phyloP scores from a whole-genome alignment of 2,888 invertebrate species.

The Minunthozetes semirufus region DNA sequence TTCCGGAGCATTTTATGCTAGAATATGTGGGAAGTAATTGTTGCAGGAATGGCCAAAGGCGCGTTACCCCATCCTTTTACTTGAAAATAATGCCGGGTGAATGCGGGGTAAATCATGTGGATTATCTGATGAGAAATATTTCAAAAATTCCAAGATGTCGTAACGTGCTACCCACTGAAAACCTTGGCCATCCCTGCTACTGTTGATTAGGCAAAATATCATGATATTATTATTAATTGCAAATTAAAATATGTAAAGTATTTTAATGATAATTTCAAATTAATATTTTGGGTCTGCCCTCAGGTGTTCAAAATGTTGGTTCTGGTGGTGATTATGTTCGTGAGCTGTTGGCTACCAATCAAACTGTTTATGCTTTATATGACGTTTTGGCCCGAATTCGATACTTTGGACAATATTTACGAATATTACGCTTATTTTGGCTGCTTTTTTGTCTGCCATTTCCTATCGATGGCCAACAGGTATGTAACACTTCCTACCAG shows the following conservation, averaged over 20 bases:
- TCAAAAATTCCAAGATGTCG: too few species aligned
- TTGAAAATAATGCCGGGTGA: too few species aligned
- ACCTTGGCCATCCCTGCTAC: too few species aligned
- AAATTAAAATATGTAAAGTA: background rate
- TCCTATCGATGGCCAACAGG: conserved; percentile 34
- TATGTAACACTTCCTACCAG: background rate
- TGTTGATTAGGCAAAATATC: too few species aligned
- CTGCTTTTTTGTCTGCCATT: conserved; percentile 30
- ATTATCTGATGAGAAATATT: too few species aligned
- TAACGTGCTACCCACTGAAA: too few species aligned
- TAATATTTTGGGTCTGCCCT: background rate
- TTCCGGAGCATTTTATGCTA: too few species aligned
- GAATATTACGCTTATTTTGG: conserved; percentile 33
- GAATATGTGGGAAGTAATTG: too few species aligned
- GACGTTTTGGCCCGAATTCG: conserved; percentile 30
- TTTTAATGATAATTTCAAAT: background rate
- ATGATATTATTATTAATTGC: background rate
- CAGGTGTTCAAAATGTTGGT: conserved; percentile 36
- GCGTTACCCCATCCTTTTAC: too few species aligned
- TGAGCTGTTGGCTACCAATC: conserved; percentile 33
- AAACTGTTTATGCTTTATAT: conserved; percentile 33
- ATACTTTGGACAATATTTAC: background rate
- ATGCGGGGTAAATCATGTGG: too few species aligned
- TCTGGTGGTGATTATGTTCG: conserved; percentile 31
- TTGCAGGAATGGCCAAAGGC: too few species aligned